These are phyloP conservation scores for Campylorhamphus procurvoides DNA, from an alignment of 2,113 vertebrate species.

Conservation along the genomic window DNA sequence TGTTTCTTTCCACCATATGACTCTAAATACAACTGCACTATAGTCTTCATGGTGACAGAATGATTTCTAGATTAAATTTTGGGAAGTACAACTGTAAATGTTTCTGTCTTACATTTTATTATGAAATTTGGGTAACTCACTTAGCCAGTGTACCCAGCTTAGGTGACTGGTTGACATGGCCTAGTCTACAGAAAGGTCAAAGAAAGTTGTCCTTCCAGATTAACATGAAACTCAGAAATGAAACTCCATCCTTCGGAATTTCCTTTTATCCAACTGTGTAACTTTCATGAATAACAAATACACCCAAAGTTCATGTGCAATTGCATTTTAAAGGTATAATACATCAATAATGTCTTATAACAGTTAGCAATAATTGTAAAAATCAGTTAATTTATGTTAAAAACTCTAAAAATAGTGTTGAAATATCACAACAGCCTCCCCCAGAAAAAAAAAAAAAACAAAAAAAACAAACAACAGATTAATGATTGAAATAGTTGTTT, in stretches of 20 bases:
- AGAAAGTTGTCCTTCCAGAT: neutral
- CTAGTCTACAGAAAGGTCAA: neutral
- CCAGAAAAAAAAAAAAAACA: too few species aligned
- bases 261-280: neutral
- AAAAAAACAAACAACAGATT: too few species aligned
- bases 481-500: neutral
- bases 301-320: neutral
- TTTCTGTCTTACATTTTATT: neutral
- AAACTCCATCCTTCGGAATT: neutral
- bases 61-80: neutral
- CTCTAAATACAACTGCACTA: neutral
- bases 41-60: neutral
- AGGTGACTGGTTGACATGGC: neutral
- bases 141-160: neutral
- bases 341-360: neutral
- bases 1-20: neutral
- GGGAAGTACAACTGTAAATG: neutral
- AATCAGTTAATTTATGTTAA: neutral
- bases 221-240: neutral
- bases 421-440: neutral
- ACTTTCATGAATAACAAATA: neutral
- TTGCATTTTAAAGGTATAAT: neutral
- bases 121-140: neutral
- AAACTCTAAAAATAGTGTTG: neutral
- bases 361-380: neutral